phyloP scores from a whole-genome alignment of 2,888 invertebrate genomes.

The Polydrusus cervinus region DNA sequence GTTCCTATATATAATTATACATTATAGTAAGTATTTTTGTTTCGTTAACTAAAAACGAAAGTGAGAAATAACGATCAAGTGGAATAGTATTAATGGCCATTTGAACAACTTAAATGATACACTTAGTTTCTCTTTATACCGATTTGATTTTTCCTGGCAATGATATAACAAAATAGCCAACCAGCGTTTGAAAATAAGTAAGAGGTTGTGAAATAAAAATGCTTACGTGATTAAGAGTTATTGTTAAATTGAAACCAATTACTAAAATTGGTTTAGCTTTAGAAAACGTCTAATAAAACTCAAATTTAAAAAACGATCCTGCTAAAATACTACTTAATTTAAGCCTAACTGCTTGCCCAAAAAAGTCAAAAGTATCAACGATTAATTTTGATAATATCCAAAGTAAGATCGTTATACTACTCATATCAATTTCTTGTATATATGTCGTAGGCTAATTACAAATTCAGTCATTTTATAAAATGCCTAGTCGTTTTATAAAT shows the following conservation, averaged over 20 bases:
- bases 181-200: conserved; percentile 13
- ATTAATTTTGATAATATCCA: too few relatives aligned
- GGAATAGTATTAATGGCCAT: conserved; percentile 8
- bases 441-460: too few relatives aligned
- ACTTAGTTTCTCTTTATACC: neutral
- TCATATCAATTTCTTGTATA: too few relatives aligned
- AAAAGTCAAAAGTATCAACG: too few relatives aligned
- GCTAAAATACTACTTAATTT: too few relatives aligned
- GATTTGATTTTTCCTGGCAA: conserved; percentile 16
- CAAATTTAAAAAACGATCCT: too few relatives aligned
- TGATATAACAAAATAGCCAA: conserved; percentile 13
- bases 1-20: neutral
- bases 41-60: conserved; percentile 21
- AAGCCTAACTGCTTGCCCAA: too few relatives aligned
- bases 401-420: too few relatives aligned
- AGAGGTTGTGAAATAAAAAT: conserved; percentile 1
- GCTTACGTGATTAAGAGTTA: neutral
- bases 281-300: neutral
- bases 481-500: too few relatives aligned
- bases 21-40: conserved; percentile 8
- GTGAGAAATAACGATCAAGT: conserved; percentile 10
- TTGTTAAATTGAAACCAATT: conserved; percentile 15
- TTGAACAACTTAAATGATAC: conserved; percentile 21
- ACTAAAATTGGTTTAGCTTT: conserved; percentile 5
- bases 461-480: too few relatives aligned